Evolutionary conservation across 2,113 vertebrate genomes (phyloP).

Genomic region (Ammospiza nelsoni): DNA sequence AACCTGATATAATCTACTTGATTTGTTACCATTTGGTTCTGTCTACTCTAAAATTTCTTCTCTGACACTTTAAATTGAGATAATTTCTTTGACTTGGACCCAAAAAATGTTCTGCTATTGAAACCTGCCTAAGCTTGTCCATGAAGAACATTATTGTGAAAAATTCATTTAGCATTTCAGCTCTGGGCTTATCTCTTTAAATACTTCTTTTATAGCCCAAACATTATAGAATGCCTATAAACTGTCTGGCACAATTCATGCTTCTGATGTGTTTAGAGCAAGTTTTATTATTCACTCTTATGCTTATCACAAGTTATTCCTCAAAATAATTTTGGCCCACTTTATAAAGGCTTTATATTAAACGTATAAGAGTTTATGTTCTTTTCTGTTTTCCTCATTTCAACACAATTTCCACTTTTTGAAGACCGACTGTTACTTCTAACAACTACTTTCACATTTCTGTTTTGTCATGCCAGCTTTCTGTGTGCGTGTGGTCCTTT

Average conservation of each 20-base stretch:
- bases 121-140: conserved; percentile 41
- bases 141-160: neutral
- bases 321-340: conserved; percentile 37
- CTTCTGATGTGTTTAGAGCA: conserved; percentile 41
- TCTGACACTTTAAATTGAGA: neutral
- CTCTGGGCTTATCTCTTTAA: conserved; percentile 49
- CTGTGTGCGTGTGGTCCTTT: conserved; percentile 50
- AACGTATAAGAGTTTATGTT: neutral
- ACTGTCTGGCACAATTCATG: conserved; percentile 10
- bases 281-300: conserved; percentile 17
- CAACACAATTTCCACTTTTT: conserved; percentile 27
- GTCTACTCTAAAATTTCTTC: conserved; percentile 26
- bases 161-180: conserved; percentile 41
- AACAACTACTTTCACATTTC: neutral
- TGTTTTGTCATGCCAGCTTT: conserved; percentile 54
- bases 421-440: conserved; percentile 23
- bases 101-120: neutral
- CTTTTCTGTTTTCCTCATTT: conserved; percentile 33
- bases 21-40: conserved; percentile 32
- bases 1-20: conserved; percentile 24
- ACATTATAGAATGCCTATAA: conserved; percentile 31
- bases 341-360: conserved; percentile 22
- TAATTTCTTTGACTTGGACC: conserved; percentile 29
- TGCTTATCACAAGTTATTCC: conserved; percentile 17
- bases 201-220: neutral